These are phyloP conservation scores for Hucho hucho DNA, from an alignment of 2,113 vertebrate genomes.

Conservation along the genomic window DNA sequence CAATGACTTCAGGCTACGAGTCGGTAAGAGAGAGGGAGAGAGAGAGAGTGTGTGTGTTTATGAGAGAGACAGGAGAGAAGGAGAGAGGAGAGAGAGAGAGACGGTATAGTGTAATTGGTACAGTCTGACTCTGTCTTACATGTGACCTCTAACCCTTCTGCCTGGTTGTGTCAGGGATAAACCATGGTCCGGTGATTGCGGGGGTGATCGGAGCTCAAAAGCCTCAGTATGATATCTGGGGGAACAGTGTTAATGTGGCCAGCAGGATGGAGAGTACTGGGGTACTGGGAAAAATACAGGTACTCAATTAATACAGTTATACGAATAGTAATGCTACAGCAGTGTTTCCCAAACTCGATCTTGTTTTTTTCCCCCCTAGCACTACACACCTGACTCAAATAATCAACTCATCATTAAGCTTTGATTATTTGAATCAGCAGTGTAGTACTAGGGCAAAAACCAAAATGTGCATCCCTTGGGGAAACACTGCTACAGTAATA, in stretches of 20 bases:
- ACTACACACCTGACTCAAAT: too few relatives aligned
- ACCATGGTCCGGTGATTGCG: constrained; percentile 95
- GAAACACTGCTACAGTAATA: too few relatives aligned
- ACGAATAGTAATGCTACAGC: too few relatives aligned
- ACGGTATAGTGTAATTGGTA: background rate
- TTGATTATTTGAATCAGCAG: too few relatives aligned
- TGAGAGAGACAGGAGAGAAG: background rate
- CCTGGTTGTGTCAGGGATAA: constrained; percentile 80
- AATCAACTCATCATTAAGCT: too few relatives aligned
- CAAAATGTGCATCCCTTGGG: too few relatives aligned
- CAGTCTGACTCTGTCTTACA: too few relatives aligned
- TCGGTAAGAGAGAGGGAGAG: constrained; percentile 76
- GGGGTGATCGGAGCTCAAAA: constrained; percentile 98
- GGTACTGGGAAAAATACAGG: constrained; percentile 96
- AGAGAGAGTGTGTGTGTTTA: background rate
- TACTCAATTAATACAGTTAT: constrained; percentile 41
- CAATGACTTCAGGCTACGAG: constrained; percentile 94
- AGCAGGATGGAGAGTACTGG: constrained; percentile 98
- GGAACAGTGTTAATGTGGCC: constrained; percentile 96
- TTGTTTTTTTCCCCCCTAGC: too few relatives aligned
- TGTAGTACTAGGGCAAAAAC: too few relatives aligned
- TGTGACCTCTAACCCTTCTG: background rate
- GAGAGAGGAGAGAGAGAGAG: background rate
- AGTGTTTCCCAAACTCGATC: too few relatives aligned
- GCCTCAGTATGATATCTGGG: constrained; percentile 98